phyloP scores from a whole-genome alignment of 2,888 invertebrate genomes.

The Caenorhabditis sinica region DNA sequence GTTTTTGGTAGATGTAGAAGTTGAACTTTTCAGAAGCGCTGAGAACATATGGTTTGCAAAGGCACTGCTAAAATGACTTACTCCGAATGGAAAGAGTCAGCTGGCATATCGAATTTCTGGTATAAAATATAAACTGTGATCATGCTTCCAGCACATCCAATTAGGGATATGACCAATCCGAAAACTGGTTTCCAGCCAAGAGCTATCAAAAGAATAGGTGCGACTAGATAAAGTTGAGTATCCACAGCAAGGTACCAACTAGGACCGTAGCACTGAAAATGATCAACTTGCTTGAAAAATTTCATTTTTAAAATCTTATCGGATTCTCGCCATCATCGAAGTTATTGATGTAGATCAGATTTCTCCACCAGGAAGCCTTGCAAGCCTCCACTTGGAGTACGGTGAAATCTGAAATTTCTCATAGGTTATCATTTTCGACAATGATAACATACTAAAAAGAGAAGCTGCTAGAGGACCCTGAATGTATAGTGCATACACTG shows the following conservation, averaged over 20 bases:
- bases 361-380: conserved; percentile 68
- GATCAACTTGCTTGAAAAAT: neutral
- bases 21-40: conserved; percentile 40
- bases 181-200: conserved; percentile 28
- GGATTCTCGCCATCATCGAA: conserved; percentile 45
- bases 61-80: neutral
- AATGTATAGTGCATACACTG: conserved; percentile 53
- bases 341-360: conserved; percentile 77
- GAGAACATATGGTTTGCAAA: neutral
- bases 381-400: conserved; percentile 61
- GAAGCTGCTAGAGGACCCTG: conserved; percentile 58
- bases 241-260: conserved; percentile 70
- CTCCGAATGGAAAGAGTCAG: conserved; percentile 38
- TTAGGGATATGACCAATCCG: conserved; percentile 12
- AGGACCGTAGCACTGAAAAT: conserved; percentile 47
- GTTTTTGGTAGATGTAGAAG: conserved; percentile 47
- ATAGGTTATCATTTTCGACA: neutral
- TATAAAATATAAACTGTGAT: conserved; percentile 16
- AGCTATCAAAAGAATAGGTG: conserved; percentile 60
- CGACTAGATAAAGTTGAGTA: conserved; percentile 62
- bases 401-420: conserved; percentile 31
- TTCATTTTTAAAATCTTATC: neutral
- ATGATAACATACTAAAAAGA: conserved; percentile 14
- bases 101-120: conserved; percentile 29
- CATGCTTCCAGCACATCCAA: conserved; percentile 20